Evolutionary conservation across 2,113 vertebrate species (phyloP), one percentile per base, ranked within the genome.

Genomic region (Puntigrus tetrazona): DNA sequence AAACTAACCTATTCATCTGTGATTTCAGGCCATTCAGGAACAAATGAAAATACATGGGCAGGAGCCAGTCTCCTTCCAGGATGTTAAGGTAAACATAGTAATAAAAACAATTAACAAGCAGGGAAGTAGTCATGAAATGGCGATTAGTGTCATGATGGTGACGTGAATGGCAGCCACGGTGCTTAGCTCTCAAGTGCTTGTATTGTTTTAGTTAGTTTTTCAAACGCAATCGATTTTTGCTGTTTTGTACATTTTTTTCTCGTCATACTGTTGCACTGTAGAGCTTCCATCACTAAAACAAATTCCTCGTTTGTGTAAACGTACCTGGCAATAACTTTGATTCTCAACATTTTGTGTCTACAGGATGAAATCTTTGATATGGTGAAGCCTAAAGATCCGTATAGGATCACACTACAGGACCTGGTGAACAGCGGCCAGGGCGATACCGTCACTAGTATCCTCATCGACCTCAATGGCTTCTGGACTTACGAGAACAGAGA

Each of bases 351-450:
- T n/a, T 9, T 57, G 8, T 57, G 52, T 86, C 89, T 87, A 43
- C 76, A 99, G 98, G 98, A 99, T 93, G 98, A 99, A 93, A 98
- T 99, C 88, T 99, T 97, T 92, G 97, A 99, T 90, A 99, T 99
- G 98, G 98, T 99, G 86, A 99, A 98, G 90, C 98, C 98, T 72
- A 98, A 96, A 89, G 97, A 99, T 91, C 97, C 97, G 65, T 96
- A 94, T 85, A 97, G 95, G 92, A 98, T 99, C 90, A 97, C 97
- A 2, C 96, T 99, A 89, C 97, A 98, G 91, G 98, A 99, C 87
- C 92, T 99, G 92, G 98, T 99, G 80, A 98, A 94, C 92, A 98
- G 98, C 89, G 96, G 97, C 75, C 98, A 99, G 93, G 98, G 98
- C 7, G 98, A 99, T 89, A 99, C 97, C 5, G 98, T 99, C 70